phyloP scores from a whole-genome alignment of 2,113 vertebrate species.

The Charadrius vociferus region DNA sequence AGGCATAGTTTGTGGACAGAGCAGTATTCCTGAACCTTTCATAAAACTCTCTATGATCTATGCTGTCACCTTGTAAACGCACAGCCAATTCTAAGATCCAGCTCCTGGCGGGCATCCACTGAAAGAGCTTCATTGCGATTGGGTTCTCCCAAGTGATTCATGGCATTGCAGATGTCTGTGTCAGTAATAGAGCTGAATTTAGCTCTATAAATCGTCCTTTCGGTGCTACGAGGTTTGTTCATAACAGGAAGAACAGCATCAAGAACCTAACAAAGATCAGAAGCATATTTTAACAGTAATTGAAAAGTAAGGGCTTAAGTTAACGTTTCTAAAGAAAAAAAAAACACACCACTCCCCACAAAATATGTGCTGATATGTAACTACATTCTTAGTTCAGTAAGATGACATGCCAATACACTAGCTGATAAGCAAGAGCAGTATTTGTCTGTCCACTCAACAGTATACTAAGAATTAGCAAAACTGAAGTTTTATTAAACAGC shows the following conservation, averaged over 20 bases:
- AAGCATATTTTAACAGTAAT: background rate
- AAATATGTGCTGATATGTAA: background rate
- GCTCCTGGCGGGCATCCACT: conserved; percentile 95
- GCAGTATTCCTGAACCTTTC: background rate
- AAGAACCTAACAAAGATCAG: conserved; percentile 81
- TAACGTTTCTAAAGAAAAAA: background rate
- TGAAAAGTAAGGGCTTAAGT: background rate
- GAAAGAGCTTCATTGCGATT: conserved; percentile 93
- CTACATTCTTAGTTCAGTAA: background rate
- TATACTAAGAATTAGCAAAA: background rate
- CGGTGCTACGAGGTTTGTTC: conserved; percentile 76
- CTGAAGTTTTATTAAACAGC: background rate
- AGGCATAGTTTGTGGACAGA: background rate
- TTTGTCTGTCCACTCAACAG: background rate
- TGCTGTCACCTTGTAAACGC: conserved; percentile 91
- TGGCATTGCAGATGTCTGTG: conserved; percentile 93
- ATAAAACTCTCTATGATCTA: background rate
- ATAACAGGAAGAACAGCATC: conserved; percentile 89
- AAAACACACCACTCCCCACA: accelerated
- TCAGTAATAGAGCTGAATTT: conserved; percentile 98
- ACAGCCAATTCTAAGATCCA: conserved; percentile 96
- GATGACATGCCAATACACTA: background rate
- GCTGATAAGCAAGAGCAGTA: background rate
- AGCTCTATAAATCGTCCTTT: conserved; percentile 85
- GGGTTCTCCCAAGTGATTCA: conserved; percentile 89